These are phyloP conservation scores for Hydropsyche betteni DNA, from an alignment of 2,888 invertebrate species.

Conservation along the genomic window DNA sequence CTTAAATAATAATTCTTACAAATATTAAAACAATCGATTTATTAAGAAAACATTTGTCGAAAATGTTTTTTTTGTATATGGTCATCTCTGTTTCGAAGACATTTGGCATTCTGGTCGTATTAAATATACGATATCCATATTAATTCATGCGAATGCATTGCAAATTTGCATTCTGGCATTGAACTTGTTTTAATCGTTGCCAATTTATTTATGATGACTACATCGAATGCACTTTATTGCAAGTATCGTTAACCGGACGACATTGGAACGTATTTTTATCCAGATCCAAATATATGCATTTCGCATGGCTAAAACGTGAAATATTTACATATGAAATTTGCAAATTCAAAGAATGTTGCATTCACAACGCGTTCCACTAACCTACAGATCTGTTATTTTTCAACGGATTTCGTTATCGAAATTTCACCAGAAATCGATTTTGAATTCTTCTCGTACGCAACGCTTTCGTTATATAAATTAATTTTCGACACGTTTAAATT, in stretches of 20 bases:
- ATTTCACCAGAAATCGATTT: no score
- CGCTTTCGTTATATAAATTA: no score
- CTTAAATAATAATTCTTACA: no score
- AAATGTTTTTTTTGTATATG: neutral
- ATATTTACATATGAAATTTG: neutral
- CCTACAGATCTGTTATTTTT: neutral
- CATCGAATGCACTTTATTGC: slow-evolving; percentile 13
- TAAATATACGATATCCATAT: neutral
- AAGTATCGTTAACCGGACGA: neutral
- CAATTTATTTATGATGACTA: slow-evolving; percentile 14
- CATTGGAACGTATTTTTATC: neutral
- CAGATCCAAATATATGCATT: no score
- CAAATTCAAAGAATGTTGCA: neutral
- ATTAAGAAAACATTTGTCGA: neutral
- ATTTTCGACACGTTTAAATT: no score
- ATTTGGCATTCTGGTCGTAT: neutral
- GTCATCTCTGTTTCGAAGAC: neutral
- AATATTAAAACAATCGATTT: neutral
- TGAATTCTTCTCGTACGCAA: no score
- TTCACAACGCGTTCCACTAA: slow-evolving; percentile 8
- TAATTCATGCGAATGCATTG: slow-evolving; percentile 14
- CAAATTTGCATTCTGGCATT: slow-evolving; percentile 25
- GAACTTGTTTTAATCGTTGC: slow-evolving; percentile 30
- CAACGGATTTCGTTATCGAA: neutral
- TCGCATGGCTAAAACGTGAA: no score